Percentiles rank a stretch among this genome's conserved stretches.
These are phyloP conservation scores for Rhingia rostrata DNA, from an alignment of 2,888 invertebrate species.

Conservation along the genomic window DNA sequence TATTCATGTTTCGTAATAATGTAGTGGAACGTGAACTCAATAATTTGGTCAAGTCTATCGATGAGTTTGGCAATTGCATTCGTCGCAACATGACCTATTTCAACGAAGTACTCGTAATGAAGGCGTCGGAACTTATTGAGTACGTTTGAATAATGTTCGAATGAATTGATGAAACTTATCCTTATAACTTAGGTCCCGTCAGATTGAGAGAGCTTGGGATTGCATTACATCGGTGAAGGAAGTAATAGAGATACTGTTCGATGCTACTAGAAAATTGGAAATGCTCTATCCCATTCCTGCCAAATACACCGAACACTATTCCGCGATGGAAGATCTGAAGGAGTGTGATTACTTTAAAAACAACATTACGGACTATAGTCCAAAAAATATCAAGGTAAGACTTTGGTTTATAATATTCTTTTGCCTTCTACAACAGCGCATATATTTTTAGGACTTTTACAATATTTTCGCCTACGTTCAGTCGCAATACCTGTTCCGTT, in stretches of 20 bases:
- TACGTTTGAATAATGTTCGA: conserved; percentile 58
- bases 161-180: neutral
- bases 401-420: neutral
- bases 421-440: neutral
- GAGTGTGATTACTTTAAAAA: conserved; percentile 82
- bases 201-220: conserved; percentile 82
- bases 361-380: conserved; percentile 81
- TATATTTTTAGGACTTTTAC: conserved; percentile 80
- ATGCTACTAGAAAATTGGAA: conserved; percentile 81
- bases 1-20: conserved; percentile 80
- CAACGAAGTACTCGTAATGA: conserved; percentile 81
- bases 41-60: conserved; percentile 80
- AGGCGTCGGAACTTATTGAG: conserved; percentile 81
- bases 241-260: conserved; percentile 81
- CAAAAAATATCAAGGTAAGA: conserved; percentile 81
- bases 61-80: conserved; percentile 82
- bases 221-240: conserved; percentile 82
- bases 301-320: conserved; percentile 79
- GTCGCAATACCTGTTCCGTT: conserved; percentile 81
- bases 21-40: conserved; percentile 79
- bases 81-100: conserved; percentile 82
- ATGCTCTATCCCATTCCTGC: conserved; percentile 78
- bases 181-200: conserved; percentile 78
- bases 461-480: conserved; percentile 83
- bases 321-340: conserved; percentile 81